These are phyloP conservation scores for Dasysyrphus albostriatus DNA, from an alignment of 2,888 invertebrate species.

Conservation along the genomic window DNA sequence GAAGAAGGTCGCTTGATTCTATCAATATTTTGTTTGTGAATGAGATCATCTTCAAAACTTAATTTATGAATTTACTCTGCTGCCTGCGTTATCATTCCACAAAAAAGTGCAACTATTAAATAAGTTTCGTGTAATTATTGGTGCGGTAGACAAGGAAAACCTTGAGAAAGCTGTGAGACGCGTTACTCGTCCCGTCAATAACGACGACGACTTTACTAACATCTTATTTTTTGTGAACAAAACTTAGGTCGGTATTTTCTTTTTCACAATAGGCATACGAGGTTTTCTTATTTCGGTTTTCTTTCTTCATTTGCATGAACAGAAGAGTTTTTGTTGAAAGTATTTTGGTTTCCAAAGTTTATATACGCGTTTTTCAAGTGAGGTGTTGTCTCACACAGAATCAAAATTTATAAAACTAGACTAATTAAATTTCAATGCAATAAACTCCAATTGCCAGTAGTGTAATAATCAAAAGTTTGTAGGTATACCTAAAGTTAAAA, in stretches of 20 bases:
- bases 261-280: neutral
- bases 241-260: constrained; percentile 25
- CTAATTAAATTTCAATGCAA: neutral
- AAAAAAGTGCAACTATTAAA: constrained; percentile 45
- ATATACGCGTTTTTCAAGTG: neutral
- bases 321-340: neutral
- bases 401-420: neutral
- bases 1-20: neutral
- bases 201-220: constrained; percentile 16
- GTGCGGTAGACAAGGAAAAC: constrained; percentile 38
- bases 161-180: constrained; percentile 61
- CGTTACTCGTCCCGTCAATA: constrained; percentile 34
- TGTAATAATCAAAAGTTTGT: neutral
- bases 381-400: neutral
- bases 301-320: constrained; percentile 22
- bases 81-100: constrained; percentile 16
- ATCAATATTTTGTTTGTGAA: constrained; percentile 19
- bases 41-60: constrained; percentile 14
- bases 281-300: constrained; percentile 33
- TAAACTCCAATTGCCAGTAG: neutral
- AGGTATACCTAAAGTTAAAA: neutral
- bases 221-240: constrained; percentile 11
- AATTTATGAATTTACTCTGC: neutral
- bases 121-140: constrained; percentile 20
- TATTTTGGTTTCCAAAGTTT: neutral